Evolutionary conservation across 64 coral and sea anemone genomes (phyloP), one percentile per base, ranked within the genome.

Genomic region (Montipora capricornis): DNA sequence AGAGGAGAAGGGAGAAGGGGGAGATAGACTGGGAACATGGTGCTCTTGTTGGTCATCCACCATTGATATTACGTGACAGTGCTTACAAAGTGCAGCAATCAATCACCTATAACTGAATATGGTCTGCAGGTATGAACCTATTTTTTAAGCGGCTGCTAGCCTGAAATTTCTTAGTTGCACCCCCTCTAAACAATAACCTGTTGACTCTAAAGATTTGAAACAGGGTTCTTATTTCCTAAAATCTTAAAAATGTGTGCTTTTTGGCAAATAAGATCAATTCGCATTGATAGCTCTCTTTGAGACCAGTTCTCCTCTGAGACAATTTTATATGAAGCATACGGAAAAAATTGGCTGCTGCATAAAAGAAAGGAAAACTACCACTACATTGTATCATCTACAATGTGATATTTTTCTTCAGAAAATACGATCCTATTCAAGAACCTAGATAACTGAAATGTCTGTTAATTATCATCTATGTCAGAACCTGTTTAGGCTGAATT

Each of bases 51-150:
- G 60, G 8, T 64, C 60, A 64, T 64, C 1, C 60, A 15, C 60
- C 60, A 64, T 64, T 64, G 16, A 66, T 66, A 66, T 66, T 66
- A 66, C 61, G 0, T 66, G 61, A 6, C 61, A 66, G 61, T 10
- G 61, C 61, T 66, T 66, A 66, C 61, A 66, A 6, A 66, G 61
- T 66, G 61, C 5, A 66, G 2, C 61, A 66, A 66, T 2, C 4
- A 37, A 66, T 66, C 61, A 66, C 61, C 61, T 66, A 37, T 37
- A 66, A 66, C 61, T 66, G 61, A 66, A 66, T 66, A 66, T 17
- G 61, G 61, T 66, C 61, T 66, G 61, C 61, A 66, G 61, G 61
- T 66, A 66, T 66, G 61, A 66, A 66, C 61, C 61, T 66, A 66
- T 66, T 2, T 66, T 66, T 66, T 66, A 66, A 66, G 61, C 10